These are phyloP conservation scores for Drosophila fulvimacula DNA, from an alignment of 2,888 invertebrate genomes.

Conservation along the genomic window DNA sequence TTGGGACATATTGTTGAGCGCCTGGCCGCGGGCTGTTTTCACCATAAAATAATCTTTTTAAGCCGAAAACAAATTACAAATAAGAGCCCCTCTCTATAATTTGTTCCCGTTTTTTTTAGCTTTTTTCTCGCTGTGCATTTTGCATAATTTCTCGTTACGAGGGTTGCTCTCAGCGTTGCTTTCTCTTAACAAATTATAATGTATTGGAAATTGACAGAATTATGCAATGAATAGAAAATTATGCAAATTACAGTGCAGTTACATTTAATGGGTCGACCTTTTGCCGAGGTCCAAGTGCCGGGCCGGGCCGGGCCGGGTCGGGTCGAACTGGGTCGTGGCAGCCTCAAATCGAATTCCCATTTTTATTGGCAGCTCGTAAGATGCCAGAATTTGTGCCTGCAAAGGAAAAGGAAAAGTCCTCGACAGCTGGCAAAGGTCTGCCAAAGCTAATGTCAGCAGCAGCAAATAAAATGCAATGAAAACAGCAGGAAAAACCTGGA, in stretches of 20 bases:
- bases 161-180: slow-evolving; percentile 41
- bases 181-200: slow-evolving; percentile 80
- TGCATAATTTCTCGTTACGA: slow-evolving; percentile 44
- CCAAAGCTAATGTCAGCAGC: slow-evolving; percentile 8
- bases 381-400: slow-evolving; percentile 6
- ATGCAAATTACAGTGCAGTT: slow-evolving; percentile 84
- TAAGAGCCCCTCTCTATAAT: slow-evolving; percentile 58
- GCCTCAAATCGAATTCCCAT: slow-evolving; percentile 52
- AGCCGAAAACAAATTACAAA: slow-evolving; percentile 77
- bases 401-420: slow-evolving; percentile 8
- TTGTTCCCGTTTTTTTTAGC: slow-evolving; percentile 52
- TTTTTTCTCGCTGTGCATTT: slow-evolving; percentile 33
- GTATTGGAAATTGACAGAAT: slow-evolving; percentile 84
- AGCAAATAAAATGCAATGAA: slow-evolving; percentile 43
- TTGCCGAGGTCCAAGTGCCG: slow-evolving; percentile 30
- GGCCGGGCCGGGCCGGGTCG: slow-evolving; percentile 20
- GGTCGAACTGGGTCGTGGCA: slow-evolving; percentile 34
- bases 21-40: slow-evolving; percentile 69
- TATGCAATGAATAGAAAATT: slow-evolving; percentile 84
- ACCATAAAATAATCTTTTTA: slow-evolving; percentile 79
- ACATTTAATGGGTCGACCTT: slow-evolving; percentile 82
- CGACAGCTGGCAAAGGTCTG: slow-evolving; percentile 4
- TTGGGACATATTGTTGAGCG: slow-evolving; percentile 70
- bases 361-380: slow-evolving; percentile 57
- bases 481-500: slow-evolving; percentile 8